Percentiles rank a stretch among this genome's conserved stretches.
These are phyloP conservation scores for Pandemis heparana DNA, from an alignment of 2,888 invertebrate species.

Conservation along the genomic window DNA sequence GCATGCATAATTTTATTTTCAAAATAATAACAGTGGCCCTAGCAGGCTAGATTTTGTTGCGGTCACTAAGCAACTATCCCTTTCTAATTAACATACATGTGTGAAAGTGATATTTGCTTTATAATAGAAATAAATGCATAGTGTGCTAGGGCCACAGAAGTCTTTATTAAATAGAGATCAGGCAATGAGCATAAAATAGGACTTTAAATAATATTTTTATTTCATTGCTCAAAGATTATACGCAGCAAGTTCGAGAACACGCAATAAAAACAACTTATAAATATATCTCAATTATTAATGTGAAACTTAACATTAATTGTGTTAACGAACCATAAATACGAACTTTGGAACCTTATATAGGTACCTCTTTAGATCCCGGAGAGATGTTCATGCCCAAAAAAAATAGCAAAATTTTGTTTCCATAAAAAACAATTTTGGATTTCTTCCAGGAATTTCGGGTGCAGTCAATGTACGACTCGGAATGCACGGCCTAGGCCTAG, in stretches of 20 bases:
- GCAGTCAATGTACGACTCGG: too few species aligned
- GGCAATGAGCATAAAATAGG: not conserved
- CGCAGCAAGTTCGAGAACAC: not conserved
- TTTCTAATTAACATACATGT: not conserved
- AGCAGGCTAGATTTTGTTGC: not conserved
- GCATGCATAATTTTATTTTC: not conserved
- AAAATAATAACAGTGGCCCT: not conserved
- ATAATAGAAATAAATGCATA: not conserved
- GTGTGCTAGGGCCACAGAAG: not conserved
- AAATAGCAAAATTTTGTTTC: too few species aligned
- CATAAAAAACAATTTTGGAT: too few species aligned
- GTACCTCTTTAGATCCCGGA: too few species aligned
- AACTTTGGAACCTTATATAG: too few species aligned
- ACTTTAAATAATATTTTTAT: not conserved
- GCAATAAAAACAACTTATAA: not conserved
- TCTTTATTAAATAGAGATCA: slow-evolving; percentile 6
- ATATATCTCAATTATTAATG: not conserved
- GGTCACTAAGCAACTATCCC: not conserved
- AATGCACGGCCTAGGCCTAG: too few species aligned
- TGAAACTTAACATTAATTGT: too few species aligned
- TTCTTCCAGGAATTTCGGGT: too few species aligned
- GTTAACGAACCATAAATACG: too few species aligned
- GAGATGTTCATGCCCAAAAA: too few species aligned
- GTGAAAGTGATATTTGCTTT: not conserved
- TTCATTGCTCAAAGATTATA: not conserved